A percentile compares a stretch with the other conserved stretches of the same genome.
Conservation (phyloP, 35 echinoderm and acorn worm genomes). For the Stichopus chloronotus region DNA sequence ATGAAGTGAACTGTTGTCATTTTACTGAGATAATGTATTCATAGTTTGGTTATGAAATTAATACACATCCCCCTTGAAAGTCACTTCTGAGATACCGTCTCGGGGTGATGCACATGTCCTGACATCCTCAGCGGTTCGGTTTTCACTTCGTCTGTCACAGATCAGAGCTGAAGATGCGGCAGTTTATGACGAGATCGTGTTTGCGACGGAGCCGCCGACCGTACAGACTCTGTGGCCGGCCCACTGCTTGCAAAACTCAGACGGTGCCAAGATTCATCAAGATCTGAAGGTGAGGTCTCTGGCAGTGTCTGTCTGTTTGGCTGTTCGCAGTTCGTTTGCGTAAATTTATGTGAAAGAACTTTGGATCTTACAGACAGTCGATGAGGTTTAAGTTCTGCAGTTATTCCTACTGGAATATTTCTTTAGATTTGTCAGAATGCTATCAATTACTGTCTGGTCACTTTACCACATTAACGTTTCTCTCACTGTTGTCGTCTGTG, state of each 20-base stretch:
- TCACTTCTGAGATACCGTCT: not conserved
- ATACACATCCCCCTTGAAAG: not conserved
- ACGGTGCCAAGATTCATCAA: conserved; percentile 74
- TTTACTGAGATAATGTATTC: not conserved
- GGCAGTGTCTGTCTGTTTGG: not conserved
- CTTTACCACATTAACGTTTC: no score
- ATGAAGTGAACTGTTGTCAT: not conserved
- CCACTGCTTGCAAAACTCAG: conserved; percentile 75
- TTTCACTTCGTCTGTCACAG: conserved; percentile 43
- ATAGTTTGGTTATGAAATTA: not conserved
- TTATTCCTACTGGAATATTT: no score
- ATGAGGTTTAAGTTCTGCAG: no score
- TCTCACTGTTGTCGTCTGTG: no score
- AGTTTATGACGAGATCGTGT: conserved; percentile 67
- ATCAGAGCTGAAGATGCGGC: conserved; percentile 70
- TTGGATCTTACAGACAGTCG: no score
- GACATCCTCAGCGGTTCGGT: not conserved
- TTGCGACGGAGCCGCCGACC: conserved; percentile 47
- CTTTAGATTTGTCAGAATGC: no score
- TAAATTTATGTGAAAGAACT: no score
- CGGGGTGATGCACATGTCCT: not conserved
- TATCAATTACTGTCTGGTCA: no score
- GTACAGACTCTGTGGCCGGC: conserved; percentile 85
- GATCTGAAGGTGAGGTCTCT: conserved; percentile 68
- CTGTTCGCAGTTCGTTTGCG: no score